Percentiles rank a stretch among this genome's conserved stretches.
Evolutionary conservation across 2,797 vertebrate genomes (phyloP).

Genomic region (Typhlichthys subterraneus): DNA sequence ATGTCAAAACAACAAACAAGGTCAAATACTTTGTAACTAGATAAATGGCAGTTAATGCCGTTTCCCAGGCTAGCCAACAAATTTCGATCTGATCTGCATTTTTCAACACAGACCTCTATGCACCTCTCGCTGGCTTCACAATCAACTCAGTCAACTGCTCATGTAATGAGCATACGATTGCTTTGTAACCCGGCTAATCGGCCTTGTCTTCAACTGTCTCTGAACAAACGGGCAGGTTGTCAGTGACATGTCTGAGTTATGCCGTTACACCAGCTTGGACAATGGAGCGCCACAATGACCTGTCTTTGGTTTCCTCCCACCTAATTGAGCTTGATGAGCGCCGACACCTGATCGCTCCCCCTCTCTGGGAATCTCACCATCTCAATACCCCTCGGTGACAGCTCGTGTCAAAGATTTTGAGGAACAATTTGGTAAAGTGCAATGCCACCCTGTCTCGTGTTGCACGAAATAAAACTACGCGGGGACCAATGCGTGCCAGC

Average conservation of each 20-base stretch:
- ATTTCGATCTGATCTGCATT: conserved; percentile 43
- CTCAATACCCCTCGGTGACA: conserved; percentile 66
- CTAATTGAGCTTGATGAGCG: conserved; percentile 82
- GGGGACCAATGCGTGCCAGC: conserved; percentile 53
- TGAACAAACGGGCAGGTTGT: conserved; percentile 67
- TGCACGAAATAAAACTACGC: conserved; percentile 58
- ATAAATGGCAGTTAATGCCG: conserved; percentile 1
- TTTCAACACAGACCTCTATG: conserved; percentile 24
- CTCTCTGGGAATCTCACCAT: conserved; percentile 65
- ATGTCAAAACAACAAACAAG: background rate
- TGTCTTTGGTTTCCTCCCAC: conserved; percentile 74
- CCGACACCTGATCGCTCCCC: conserved; percentile 73
- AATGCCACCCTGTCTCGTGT: conserved; percentile 64
- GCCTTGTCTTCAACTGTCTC: conserved; percentile 59
- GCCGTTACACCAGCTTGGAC: conserved; percentile 66
- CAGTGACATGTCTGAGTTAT: conserved; percentile 70
- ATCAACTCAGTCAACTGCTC: conserved; percentile 51
- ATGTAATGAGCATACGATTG: conserved; percentile 65
- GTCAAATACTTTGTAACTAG: background rate
- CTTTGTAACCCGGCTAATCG: conserved; percentile 68
- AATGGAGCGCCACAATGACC: conserved; percentile 67
- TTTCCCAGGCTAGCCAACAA: background rate
- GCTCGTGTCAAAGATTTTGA: conserved; percentile 71
- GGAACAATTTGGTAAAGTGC: conserved; percentile 80
- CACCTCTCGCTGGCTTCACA: conserved; percentile 24